A percentile compares a stretch with the other conserved stretches of the same genome.
Evolutionary conservation across 1,140 invertebrate genomes (phyloP).

Genomic region (Pentalonia nigronervosa): DNA sequence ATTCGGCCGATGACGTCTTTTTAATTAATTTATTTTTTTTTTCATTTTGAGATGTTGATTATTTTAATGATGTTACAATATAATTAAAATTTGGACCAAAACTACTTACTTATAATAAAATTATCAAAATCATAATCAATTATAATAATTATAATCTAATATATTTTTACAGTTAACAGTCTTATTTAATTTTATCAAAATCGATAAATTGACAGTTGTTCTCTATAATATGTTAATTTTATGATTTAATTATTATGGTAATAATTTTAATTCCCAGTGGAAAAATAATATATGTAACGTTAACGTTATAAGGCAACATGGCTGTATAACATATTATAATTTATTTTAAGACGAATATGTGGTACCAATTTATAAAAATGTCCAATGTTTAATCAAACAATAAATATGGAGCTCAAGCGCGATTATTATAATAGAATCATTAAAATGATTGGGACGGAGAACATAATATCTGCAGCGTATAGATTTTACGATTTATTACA

Average conservation of each 20-base stretch:
- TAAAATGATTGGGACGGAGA: background rate
- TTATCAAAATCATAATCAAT: background rate
- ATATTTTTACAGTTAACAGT: slow-evolving; percentile 8
- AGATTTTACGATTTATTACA: background rate
- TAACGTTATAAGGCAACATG: background rate
- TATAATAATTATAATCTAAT: background rate
- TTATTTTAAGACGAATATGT: background rate
- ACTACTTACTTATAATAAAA: slow-evolving; percentile 3
- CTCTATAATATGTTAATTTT: background rate
- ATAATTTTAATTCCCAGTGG: background rate
- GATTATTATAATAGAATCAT: background rate
- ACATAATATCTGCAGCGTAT: background rate
- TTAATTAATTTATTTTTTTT: background rate
- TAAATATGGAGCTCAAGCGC: background rate
- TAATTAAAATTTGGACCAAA: background rate
- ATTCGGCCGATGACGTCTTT: background rate
- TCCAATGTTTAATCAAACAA: background rate
- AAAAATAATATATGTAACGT: background rate
- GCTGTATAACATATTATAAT: background rate
- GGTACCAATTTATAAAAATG: background rate
- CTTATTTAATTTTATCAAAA: slow-evolving; percentile 5
- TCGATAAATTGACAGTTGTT: background rate
- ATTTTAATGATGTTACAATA: slow-evolving; percentile 1
- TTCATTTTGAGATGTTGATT: background rate
- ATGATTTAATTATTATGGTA: background rate